Conservation (phyloP, 2,888 invertebrate species). For the Torymus auratus region DNA sequence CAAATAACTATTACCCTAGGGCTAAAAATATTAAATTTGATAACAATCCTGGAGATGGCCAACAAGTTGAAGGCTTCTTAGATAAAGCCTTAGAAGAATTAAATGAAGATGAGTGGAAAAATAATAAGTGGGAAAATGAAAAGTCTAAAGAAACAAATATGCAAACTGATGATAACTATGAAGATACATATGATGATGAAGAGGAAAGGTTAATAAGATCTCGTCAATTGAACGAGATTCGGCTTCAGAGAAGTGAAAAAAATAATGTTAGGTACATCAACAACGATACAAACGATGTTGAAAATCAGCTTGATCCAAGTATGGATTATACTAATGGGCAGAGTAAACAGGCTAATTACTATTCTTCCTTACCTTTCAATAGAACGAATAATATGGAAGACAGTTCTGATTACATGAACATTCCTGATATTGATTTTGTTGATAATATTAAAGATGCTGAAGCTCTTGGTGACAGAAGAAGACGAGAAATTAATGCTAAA, state of each 20-base stretch:
- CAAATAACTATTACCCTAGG: slow-evolving; percentile 55
- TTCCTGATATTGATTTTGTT: slow-evolving; percentile 60
- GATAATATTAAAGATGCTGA: slow-evolving; percentile 60
- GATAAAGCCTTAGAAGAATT: slow-evolving; percentile 56
- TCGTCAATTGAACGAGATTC: slow-evolving; percentile 63
- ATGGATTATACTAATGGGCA: slow-evolving; percentile 69
- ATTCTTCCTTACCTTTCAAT: slow-evolving; percentile 53
- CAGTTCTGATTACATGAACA: slow-evolving; percentile 57
- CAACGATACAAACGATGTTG: slow-evolving; percentile 58
- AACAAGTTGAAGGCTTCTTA: slow-evolving; percentile 46
- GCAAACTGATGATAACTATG: slow-evolving; percentile 62
- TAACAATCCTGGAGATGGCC: slow-evolving; percentile 46
- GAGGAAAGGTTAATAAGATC: slow-evolving; percentile 57
- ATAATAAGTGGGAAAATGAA: slow-evolving; percentile 62
- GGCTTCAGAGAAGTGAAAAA: slow-evolving; percentile 67
- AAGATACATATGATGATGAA: slow-evolving; percentile 64
- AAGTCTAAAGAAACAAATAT: slow-evolving; percentile 41
- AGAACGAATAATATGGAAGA: slow-evolving; percentile 55
- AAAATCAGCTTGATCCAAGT: slow-evolving; percentile 63
- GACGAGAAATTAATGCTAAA: slow-evolving; percentile 41
- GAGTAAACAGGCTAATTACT: slow-evolving; percentile 60
- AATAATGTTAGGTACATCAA: slow-evolving; percentile 52
- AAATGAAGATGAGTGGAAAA: slow-evolving; percentile 62
- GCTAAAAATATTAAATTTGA: slow-evolving; percentile 49
- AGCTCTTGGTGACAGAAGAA: slow-evolving; percentile 41